A percentile compares a stretch with the other conserved stretches of the same genome.
Evolutionary conservation across 2,888 invertebrate species (phyloP).

Genomic region (Oscheius sp.): DNA sequence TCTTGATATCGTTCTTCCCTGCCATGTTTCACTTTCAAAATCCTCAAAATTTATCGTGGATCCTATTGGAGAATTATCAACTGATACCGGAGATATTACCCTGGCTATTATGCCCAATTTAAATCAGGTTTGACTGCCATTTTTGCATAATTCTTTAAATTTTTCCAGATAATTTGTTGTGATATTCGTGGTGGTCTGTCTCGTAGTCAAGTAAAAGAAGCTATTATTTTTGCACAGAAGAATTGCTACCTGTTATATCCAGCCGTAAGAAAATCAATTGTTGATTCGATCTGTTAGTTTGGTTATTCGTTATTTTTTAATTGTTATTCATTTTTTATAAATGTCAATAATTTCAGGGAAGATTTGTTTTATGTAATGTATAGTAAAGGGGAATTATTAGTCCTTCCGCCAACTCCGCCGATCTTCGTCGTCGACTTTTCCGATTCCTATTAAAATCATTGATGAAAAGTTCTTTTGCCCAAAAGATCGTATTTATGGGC

Average conservation of each 20-base stretch:
- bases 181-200: slow-evolving; percentile 27
- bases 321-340: background rate
- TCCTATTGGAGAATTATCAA: background rate
- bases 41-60: slow-evolving; percentile 5
- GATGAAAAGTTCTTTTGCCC: background rate
- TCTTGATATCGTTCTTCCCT: slow-evolving; percentile 28
- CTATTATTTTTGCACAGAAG: background rate
- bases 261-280: slow-evolving; percentile 9
- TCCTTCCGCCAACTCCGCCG: too few species aligned
- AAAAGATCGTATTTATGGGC: too few species aligned
- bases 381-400: too few species aligned
- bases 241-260: slow-evolving; percentile 13
- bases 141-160: slow-evolving; percentile 7
- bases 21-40: slow-evolving; percentile 10
- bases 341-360: background rate
- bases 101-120: slow-evolving; percentile 34
- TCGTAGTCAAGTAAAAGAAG: background rate
- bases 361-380: too few species aligned
- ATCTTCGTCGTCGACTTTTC: too few species aligned
- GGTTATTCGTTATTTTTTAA: background rate
- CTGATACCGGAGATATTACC: slow-evolving; percentile 15
- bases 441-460: background rate
- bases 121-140: slow-evolving; percentile 28
- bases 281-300: slow-evolving; percentile 5
- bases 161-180: slow-evolving; percentile 36